Evolutionary conservation across 2,888 invertebrate species (phyloP).

Genomic region (Habrosyne pyritoides): DNA sequence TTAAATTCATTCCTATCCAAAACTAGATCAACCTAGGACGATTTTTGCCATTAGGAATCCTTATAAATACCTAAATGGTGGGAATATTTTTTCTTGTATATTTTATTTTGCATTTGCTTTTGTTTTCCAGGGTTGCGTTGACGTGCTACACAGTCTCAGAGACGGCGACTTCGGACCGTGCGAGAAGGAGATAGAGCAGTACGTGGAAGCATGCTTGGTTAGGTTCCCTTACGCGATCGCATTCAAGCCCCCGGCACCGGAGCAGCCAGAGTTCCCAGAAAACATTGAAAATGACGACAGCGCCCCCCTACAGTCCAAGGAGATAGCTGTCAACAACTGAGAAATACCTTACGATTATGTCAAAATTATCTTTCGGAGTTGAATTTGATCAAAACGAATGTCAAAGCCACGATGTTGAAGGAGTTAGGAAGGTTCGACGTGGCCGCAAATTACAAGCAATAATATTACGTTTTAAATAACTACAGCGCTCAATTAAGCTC

Average conservation of each 20-base stretch:
- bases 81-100: too few species aligned
- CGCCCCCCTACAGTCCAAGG: constrained; percentile 49
- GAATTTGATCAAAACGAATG: background rate
- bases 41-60: too few species aligned
- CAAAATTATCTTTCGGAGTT: background rate
- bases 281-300: constrained; percentile 29
- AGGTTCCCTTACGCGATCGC: constrained; percentile 92
- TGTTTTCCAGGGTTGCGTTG: constrained; percentile 91
- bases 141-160: constrained; percentile 89
- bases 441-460: background rate
- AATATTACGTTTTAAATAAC: background rate
- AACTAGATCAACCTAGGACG: too few species aligned
- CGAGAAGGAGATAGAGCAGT: constrained; percentile 87
- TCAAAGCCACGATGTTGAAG: background rate
- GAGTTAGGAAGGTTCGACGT: background rate
- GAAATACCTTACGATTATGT: background rate
- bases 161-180: constrained; percentile 92
- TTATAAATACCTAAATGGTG: too few species aligned
- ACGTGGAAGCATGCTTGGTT: constrained; percentile 87
- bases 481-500: too few species aligned
- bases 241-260: constrained; percentile 81
- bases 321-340: constrained; percentile 59
- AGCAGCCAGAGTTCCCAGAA: constrained; percentile 25
- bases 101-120: too few species aligned
- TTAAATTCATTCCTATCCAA: too few species aligned